phyloP scores from a whole-genome alignment of 2,797 vertebrate species.

The Muscicapa comitata region DNA sequence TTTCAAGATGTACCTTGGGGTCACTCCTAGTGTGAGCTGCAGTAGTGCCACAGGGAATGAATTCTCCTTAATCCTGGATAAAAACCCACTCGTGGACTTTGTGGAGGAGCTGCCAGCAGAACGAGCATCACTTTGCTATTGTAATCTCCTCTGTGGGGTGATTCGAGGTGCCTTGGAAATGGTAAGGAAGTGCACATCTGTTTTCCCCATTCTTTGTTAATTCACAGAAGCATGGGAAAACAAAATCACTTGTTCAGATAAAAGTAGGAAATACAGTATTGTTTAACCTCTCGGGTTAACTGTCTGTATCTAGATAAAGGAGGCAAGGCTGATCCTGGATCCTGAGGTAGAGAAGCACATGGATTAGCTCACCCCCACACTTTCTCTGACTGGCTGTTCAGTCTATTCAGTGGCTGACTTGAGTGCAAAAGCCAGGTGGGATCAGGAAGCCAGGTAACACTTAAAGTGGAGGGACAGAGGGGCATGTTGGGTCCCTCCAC shows the following conservation, averaged over 20 bases:
- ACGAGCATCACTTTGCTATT: constrained; percentile 74
- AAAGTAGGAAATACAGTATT: not conserved
- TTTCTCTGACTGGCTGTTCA: not conserved
- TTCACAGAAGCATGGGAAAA: not conserved
- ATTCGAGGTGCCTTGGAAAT: constrained; percentile 80
- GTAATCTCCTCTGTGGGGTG: constrained; percentile 75
- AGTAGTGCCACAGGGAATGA: constrained; percentile 67
- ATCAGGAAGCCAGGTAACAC: accelerated
- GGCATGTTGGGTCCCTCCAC: accelerated
- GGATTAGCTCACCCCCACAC: not conserved
- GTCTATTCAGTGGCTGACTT: not conserved
- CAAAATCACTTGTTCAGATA: not conserved
- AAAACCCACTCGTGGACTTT: constrained; percentile 78
- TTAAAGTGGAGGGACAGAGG: not conserved
- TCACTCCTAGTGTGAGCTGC: constrained; percentile 74
- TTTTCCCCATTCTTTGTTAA: not conserved
- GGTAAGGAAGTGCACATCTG: constrained; percentile 44
- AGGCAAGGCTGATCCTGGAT: not conserved
- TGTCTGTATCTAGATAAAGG: not conserved
- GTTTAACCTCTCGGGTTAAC: not conserved
- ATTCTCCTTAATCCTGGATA: constrained; percentile 78
- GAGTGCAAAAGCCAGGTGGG: not conserved
- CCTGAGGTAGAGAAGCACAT: not conserved
- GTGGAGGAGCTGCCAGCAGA: constrained; percentile 77
- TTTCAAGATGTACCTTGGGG: constrained; percentile 81